Evolutionary conservation across 2,113 vertebrate species (phyloP), one percentile per base, ranked within the genome.

Genomic region (Candoia aspera): DNA sequence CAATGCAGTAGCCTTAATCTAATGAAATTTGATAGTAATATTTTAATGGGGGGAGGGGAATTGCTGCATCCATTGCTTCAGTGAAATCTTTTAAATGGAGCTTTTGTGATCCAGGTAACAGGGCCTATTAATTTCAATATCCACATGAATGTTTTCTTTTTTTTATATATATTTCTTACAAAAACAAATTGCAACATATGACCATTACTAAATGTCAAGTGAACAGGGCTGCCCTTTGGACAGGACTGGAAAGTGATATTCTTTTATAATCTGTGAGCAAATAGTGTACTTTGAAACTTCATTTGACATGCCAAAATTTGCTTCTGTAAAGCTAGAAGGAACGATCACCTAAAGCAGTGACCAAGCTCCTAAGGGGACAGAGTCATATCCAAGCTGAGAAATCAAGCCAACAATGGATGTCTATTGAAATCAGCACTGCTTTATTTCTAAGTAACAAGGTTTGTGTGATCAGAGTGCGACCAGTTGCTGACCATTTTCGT

Each of bases 251-350:
- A 24, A 42, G 90, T 4, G n/a, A 8, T 87, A 95, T 93, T n/a
- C 83, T 55, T 95, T 92, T 90, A 0, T 83, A 92, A 90, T 93
- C 88, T 17, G 4, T 93, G n/a, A 54, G 79, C 64, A 92, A 94
- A 94, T 90, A 93, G 0, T 90, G 46, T 91, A 62, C 53, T 95
- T 94, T 89, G 93, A 91, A 57, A 88, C 87, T 10, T 15, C 84
- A 29, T 8, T 26, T 68, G 21, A 86, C 62, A 57, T 54, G 49
- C 84, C 33, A 94, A 94, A 93, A 90, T 68, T 91, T 64, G 13
- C 15, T 92, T 94, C 54, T 60, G 59, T 58, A 89, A 92, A 91
- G 46, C 9, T 37, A 0, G 8, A 87, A 87, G 54, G 90, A 46
- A 92, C 17, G 21, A 90, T 9, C 1, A 37, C 89, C 53, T 17